These are phyloP conservation scores for Ochropleura plecta DNA, from an alignment of 2,888 invertebrate genomes.

Conservation along the genomic window DNA sequence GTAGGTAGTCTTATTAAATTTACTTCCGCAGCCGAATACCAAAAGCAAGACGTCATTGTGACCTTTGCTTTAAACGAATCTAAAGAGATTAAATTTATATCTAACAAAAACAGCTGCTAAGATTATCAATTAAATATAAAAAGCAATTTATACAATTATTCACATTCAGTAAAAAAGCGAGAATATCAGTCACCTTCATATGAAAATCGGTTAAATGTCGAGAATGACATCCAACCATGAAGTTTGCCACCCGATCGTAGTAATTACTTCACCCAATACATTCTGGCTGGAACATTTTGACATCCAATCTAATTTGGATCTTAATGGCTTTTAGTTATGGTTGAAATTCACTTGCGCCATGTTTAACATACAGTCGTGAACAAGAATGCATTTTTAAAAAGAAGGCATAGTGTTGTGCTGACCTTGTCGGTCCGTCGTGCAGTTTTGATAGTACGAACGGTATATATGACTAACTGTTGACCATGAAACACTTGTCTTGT, in stretches of 20 bases:
- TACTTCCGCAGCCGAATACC: neutral
- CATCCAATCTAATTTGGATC: slow-evolving; percentile 25
- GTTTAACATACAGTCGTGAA: slow-evolving; percentile 9
- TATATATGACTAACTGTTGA: slow-evolving; percentile 45
- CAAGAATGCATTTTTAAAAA: slow-evolving; percentile 61
- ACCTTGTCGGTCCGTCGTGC: slow-evolving; percentile 62
- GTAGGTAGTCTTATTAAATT: neutral
- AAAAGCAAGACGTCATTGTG: slow-evolving; percentile 13
- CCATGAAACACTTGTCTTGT: slow-evolving; percentile 54
- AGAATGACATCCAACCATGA: slow-evolving; percentile 50
- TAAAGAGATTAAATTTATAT: neutral
- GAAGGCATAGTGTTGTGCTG: slow-evolving; percentile 57
- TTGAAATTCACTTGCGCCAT: slow-evolving; percentile 8
- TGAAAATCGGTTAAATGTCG: slow-evolving; percentile 27
- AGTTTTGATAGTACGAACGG: slow-evolving; percentile 57
- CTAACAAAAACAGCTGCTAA: neutral
- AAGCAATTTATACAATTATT: neutral
- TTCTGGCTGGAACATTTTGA: slow-evolving; percentile 18
- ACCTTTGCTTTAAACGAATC: slow-evolving; percentile 14
- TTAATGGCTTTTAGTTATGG: accelerated
- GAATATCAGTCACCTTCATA: slow-evolving; percentile 33
- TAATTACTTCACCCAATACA: slow-evolving; percentile 36
- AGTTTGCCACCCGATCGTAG: slow-evolving; percentile 31
- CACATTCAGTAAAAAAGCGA: slow-evolving; percentile 3
- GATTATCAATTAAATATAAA: neutral